These are phyloP conservation scores for Tamandua tetradactyla DNA, from an alignment of 2,797 vertebrate genomes.

Conservation along the genomic window DNA sequence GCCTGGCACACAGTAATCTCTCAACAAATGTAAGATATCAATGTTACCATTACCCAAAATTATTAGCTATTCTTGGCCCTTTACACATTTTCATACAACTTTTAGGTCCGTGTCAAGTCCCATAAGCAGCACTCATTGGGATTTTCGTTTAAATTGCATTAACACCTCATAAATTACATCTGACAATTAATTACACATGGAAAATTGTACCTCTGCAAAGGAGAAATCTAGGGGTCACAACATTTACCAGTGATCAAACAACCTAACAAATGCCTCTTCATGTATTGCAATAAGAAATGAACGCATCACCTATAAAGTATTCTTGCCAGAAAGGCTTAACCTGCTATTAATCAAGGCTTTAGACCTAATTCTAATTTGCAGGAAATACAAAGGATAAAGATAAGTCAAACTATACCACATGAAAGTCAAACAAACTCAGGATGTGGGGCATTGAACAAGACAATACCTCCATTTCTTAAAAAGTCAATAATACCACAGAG, in stretches of 20 bases:
- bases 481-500: neutral
- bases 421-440: neutral
- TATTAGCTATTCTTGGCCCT: neutral
- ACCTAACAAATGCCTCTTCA: neutral
- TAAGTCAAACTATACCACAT: neutral
- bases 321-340: neutral
- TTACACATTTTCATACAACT: neutral
- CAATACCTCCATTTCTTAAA: neutral
- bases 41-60: neutral
- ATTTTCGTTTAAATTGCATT: neutral
- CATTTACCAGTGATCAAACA: neutral
- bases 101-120: neutral
- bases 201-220: neutral
- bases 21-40: neutral
- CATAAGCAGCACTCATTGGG: neutral
- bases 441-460: neutral
- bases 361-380: neutral
- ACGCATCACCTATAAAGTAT: neutral
- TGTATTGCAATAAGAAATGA: neutral
- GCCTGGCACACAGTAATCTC: neutral
- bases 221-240: neutral
- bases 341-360: neutral
- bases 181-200: neutral
- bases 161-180: neutral
- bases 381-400: neutral